Base-by-base conservation (phyloP, 1,140 invertebrate species). In the Gryllus bimaculatus region DNA sequence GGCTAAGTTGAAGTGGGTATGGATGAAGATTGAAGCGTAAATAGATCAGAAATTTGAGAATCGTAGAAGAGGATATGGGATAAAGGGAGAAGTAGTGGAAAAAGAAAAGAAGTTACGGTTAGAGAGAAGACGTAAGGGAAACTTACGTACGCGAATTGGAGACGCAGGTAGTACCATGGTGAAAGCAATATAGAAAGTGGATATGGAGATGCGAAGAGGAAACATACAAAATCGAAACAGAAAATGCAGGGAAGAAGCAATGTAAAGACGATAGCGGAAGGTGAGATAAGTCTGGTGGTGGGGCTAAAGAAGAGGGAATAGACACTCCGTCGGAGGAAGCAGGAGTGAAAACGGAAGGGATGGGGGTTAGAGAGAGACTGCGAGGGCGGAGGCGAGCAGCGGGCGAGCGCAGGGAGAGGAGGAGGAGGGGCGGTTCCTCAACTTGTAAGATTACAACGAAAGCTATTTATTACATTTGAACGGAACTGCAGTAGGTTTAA, bases 401-500 rank as follows among this genome's bases (percentile, higher is more conserved):
- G 26, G 1, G 26, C 10, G 54, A 18, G 54, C 18, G 10, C 18
- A 66, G 2, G 7, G 54, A 7, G 7, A 18, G 54, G 18, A 66
- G 54, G 54, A 66, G 18, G 54, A 66, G 54, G 10, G 54, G 10
- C 54, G 54, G 54, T 66, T 18, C 54, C 54, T 66, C 54, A 18
- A 66, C 54, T 66, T 66, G 54, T 66, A 66, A 66, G 54, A 66
- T 66, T 66, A 66, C 54, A 66, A 66, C 54, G 54, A 66, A 66
- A 66, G 54, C 54, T 66, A 66, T 66, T 66, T 66, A 66, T 66
- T 66, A 66, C 54, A 66, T 66, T 66, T 66, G 54, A 66, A 66
- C 54, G 54, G 54, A 66, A 66, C 54, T 66, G 54, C 54, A 66
- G 54, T 13, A 66, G 54, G 54, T 66, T 66, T 66, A 66, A 66